These are phyloP conservation scores for Halocynthia aurantium DNA, from an alignment of 23 tunicate species.

Conservation along the genomic window DNA sequence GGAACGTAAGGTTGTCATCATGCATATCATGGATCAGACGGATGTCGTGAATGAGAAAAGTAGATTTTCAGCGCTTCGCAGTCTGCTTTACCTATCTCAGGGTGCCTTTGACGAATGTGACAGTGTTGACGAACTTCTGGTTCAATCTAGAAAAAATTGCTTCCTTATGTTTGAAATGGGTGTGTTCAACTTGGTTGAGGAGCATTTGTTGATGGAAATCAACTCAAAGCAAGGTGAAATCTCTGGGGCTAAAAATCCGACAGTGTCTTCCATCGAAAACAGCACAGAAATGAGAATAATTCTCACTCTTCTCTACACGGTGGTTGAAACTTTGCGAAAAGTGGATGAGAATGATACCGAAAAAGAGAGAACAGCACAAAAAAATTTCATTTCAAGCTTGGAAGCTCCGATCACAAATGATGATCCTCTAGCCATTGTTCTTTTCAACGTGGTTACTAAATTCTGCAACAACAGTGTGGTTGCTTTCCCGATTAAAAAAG, in stretches of 20 bases:
- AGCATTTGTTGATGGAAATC: constrained; percentile 72
- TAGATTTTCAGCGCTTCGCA: constrained; percentile 41
- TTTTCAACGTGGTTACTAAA: constrained; percentile 67
- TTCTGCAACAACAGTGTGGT: constrained; percentile 53
- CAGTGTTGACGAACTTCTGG: constrained; percentile 22
- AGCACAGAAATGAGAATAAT: constrained; percentile 46
- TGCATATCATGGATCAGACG: constrained; percentile 11
- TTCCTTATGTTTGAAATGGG: constrained; percentile 67
- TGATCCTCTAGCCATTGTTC: constrained; percentile 48
- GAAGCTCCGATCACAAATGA: constrained; percentile 43
- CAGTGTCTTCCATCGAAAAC: constrained; percentile 46
- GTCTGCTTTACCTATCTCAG: constrained; percentile 68
- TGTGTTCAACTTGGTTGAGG: constrained; percentile 35
- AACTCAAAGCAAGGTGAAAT: constrained; percentile 23
- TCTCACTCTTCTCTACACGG: constrained; percentile 61
- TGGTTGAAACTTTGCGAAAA: constrained; percentile 64
- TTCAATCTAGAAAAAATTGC: constrained; percentile 45
- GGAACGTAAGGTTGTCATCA: constrained; percentile 8
- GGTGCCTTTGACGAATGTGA: constrained; percentile 63
- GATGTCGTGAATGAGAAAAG: constrained; percentile 16
- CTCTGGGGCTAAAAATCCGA: constrained; percentile 30
- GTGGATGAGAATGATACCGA: constrained; percentile 28
- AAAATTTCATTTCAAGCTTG: constrained; percentile 1
- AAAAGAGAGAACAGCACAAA: neutral
- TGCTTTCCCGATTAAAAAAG: constrained; percentile 69